Evolutionary conservation across 30 jellyfish, hydroid and myxozoan genomes (phyloP).

Genomic region (Turritopsis dohrnii): DNA sequence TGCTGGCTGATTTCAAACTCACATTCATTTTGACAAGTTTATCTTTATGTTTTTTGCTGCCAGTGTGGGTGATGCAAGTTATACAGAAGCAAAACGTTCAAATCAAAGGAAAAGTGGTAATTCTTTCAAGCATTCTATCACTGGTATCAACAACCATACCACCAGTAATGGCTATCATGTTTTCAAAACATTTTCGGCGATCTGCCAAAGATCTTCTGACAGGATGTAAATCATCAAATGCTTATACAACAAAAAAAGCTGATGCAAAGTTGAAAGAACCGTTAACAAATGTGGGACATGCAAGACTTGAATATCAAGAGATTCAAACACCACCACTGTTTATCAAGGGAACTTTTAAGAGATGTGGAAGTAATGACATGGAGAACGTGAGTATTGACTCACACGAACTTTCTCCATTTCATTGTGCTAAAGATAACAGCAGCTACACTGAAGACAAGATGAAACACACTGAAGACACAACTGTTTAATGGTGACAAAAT

Average conservation of each 20-base stretch:
- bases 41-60: neutral
- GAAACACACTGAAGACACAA: neutral
- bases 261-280: slow-evolving; percentile 4
- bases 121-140: slow-evolving; percentile 10
- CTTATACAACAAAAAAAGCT: neutral
- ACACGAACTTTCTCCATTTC: slow-evolving; percentile 8
- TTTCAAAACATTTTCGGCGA: slow-evolving; percentile 30
- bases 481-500: neutral
- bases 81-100: neutral
- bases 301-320: neutral
- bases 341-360: slow-evolving; percentile 3
- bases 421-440: neutral
- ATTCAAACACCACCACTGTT: slow-evolving; percentile 11
- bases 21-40: neutral
- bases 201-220: slow-evolving; percentile 3
- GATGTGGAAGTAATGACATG: neutral
- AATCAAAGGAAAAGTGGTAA: slow-evolving; percentile 1
- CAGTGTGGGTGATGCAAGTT: slow-evolving; percentile 8
- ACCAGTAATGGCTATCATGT: slow-evolving; percentile 4
- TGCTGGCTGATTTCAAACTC: slow-evolving; percentile 8
- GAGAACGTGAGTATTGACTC: slow-evolving; percentile 13
- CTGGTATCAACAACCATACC: neutral
- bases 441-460: neutral
- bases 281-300: neutral
- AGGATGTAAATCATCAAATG: slow-evolving; percentile 22